Percentiles rank a stretch among this genome's conserved stretches.
Conservation (phyloP, 2,797 vertebrate species). For the Phylloscopus collybita region DNA sequence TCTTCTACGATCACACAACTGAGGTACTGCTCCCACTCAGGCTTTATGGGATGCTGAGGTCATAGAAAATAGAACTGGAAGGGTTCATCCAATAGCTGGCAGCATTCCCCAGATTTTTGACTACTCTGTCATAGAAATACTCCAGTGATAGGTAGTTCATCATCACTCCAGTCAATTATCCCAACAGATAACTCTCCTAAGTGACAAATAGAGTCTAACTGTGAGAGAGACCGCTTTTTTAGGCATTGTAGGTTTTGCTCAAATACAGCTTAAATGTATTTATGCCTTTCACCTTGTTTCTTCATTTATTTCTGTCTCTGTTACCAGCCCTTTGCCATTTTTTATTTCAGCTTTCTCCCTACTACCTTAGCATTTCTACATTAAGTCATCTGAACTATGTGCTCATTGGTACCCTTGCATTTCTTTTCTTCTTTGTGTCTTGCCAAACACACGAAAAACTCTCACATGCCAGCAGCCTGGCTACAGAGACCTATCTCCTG, state of each 20-base stretch:
- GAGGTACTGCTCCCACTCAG: background rate
- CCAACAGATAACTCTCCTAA: background rate
- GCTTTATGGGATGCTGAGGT: background rate
- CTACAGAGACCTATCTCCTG: background rate
- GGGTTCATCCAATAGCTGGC: background rate
- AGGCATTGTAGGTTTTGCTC: background rate
- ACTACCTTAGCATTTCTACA: background rate
- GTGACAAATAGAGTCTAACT: background rate
- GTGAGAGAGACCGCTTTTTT: background rate
- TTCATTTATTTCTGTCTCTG: background rate
- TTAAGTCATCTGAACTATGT: background rate
- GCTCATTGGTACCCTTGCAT: background rate
- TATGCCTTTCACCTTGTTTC: background rate
- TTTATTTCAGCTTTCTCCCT: background rate
- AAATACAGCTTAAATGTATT: background rate
- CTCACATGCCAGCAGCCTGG: background rate
- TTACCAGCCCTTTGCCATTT: background rate
- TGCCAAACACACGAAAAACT: background rate
- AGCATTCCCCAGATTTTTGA: background rate
- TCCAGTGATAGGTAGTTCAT: background rate
- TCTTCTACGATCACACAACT: background rate
- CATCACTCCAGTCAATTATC: background rate
- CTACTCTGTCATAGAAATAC: background rate
- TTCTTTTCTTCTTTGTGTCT: constrained; percentile 3
- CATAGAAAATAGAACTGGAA: background rate